phyloP scores from a whole-genome alignment of 2,113 vertebrate genomes.

The Gasterosteus nipponicus region DNA sequence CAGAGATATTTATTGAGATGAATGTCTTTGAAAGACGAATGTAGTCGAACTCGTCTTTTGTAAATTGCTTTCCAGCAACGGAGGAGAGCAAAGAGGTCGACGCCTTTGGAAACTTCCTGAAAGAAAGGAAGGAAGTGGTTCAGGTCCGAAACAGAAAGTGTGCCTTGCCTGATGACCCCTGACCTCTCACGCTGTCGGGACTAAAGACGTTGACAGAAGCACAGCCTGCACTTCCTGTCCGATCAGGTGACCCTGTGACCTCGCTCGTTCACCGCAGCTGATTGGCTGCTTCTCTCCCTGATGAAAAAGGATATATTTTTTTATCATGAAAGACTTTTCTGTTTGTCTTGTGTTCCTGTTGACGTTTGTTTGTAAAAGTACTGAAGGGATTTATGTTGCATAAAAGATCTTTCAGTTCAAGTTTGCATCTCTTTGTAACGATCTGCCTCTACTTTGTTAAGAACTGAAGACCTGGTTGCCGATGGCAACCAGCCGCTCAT shows the following conservation, averaged over 20 bases:
- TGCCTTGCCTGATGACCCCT: constrained; percentile 34
- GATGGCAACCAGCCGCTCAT: no score
- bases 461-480: no score
- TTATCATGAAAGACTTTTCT: constrained; percentile 14
- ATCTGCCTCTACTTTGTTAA: no score
- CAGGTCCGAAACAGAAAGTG: constrained; percentile 79
- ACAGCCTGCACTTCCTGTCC: constrained; percentile 7
- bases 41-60: not conserved
- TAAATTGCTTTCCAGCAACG: constrained; percentile 74
- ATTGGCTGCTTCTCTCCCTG: constrained; percentile 1
- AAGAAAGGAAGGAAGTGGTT: constrained; percentile 82
- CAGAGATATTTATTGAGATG: no score
- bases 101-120: constrained; percentile 90
- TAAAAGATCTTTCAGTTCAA: constrained; percentile 36
- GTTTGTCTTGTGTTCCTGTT: constrained; percentile 1
- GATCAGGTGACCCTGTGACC: constrained; percentile 8
- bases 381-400: constrained; percentile 12
- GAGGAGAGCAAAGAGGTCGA: constrained; percentile 89
- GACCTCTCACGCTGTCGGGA: constrained; percentile 14
- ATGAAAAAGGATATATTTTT: constrained; percentile 56
- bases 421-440: no score
- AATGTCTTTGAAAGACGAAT: not conserved
- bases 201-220: not conserved
- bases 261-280: not conserved
- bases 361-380: constrained; percentile 26